Base-by-base conservation (phyloP, 1,140 invertebrate genomes). In the Coboldia fuscipes region DNA sequence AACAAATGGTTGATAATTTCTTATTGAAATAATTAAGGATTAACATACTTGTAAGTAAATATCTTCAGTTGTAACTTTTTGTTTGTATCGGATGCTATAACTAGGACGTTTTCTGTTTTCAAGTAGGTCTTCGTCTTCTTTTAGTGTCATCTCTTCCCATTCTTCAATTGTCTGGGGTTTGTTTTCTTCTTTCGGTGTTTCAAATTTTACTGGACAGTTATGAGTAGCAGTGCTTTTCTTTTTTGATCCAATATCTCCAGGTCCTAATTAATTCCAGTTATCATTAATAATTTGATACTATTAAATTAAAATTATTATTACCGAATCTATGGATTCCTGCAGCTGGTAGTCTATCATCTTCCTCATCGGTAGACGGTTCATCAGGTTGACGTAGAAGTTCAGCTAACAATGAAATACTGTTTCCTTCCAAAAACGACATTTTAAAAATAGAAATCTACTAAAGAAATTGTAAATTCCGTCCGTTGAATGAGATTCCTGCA, bases 71-170 rank as follows among this genome's bases (percentile, higher is more conserved):
- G 69, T 70, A 2, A 92, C 79, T 31, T 74, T 63, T 53, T 92
- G 85, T 42, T 78, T 74, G 48, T 82, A 90, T 44, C 73, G 66
- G 45, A 88, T 77, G 15, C 76, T 72, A 58, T 81, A 89, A 41
- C 71, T 65, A 1, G 84, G 84, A 24, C 64, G 60, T 44, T 68
- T 66, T 30, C 79, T 57, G 2, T 70, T 67, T 42, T 77, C 75
- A 7, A 65, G 40, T 7, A 61, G 41, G 45, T 70, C 68, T 0
- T 34, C 38, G 36, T 52, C 45, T 18, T 46, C 39, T 2, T 48
- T 51, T 5, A 56, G 56, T 36, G 63, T 58, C 29, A 55, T 54
- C 5, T 57, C 43, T 36, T 65, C 58, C 57, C 56, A 66, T 38
- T 66, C 61, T 39, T 67, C 63, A n/a, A 68, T 56, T 5, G 47